Percentiles rank a stretch among this genome's conserved stretches.
These are phyloP conservation scores for Diabrotica undecimpunctata DNA, from an alignment of 1,140 invertebrate species.

Conservation along the genomic window DNA sequence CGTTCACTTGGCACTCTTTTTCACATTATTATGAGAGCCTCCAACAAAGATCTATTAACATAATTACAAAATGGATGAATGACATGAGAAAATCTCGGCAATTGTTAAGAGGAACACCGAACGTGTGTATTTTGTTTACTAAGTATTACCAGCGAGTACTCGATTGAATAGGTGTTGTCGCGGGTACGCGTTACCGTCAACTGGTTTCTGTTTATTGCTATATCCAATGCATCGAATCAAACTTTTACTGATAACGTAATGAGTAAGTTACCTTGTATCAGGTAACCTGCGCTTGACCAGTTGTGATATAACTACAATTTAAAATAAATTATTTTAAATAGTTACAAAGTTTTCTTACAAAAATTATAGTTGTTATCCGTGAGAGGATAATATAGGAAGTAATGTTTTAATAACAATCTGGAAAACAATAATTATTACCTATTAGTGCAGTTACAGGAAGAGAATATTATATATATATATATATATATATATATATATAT, in stretches of 20 bases:
- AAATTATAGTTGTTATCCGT: too few relatives aligned
- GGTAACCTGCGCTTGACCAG: background rate
- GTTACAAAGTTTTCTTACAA: too few relatives aligned
- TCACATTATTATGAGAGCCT: background rate
- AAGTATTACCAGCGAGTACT: background rate
- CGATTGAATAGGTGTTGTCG: background rate
- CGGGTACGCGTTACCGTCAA: conserved; percentile 4
- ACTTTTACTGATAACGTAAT: conserved; percentile 18
- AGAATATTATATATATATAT: too few relatives aligned
- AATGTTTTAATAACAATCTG: too few relatives aligned
- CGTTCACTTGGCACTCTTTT: background rate
- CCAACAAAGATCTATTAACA: conserved; percentile 2
- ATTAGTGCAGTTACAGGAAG: too few relatives aligned
- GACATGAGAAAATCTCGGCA: background rate
- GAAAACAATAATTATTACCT: too few relatives aligned
- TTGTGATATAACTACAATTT: background rate
- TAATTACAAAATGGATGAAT: background rate
- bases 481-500: too few relatives aligned
- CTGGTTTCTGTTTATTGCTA: conserved; percentile 6
- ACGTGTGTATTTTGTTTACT: background rate
- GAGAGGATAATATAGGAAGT: too few relatives aligned
- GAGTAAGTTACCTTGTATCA: conserved; percentile 11
- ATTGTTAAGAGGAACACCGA: background rate
- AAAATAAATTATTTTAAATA: too few relatives aligned
- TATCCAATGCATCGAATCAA: conserved; percentile 8